phyloP scores from a whole-genome alignment of 2,113 vertebrate species.

The Cranoglanis bouderius region DNA sequence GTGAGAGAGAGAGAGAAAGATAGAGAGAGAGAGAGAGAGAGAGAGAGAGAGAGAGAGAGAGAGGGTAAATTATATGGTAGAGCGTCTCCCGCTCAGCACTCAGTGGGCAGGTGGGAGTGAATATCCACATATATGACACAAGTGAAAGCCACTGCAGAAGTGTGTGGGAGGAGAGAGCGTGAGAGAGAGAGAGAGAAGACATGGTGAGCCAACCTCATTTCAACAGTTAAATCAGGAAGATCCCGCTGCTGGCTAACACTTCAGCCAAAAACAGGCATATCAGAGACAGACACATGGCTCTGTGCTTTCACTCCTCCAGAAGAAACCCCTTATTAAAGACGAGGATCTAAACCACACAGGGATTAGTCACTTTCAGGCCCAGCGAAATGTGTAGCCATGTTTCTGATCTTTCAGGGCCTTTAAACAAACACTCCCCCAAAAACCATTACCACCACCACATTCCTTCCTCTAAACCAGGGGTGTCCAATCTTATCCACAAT shows the following conservation, averaged over 20 bases:
- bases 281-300: not conserved
- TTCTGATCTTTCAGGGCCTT: not conserved
- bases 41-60: not conserved
- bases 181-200: not conserved
- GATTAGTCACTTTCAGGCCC: not conserved
- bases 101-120: conserved; percentile 37
- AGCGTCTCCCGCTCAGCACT: conserved; percentile 6
- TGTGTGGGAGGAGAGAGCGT: conserved; percentile 33
- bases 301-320: not conserved
- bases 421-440: not conserved
- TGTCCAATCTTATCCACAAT: not conserved
- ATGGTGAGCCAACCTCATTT: conserved; percentile 11
- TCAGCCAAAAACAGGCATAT: not conserved
- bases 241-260: not conserved
- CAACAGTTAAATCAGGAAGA: not conserved
- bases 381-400: not conserved
- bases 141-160: conserved; percentile 38
- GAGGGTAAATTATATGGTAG: conserved; percentile 31
- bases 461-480: not conserved
- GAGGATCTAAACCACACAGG: not conserved
- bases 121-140: conserved; percentile 33
- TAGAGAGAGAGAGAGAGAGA: not conserved
- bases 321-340: not conserved
- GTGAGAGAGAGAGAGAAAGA: not conserved
- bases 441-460: not conserved